These are phyloP conservation scores for Sebastes goodei DNA, from an alignment of 2,797 vertebrate species.

Conservation along the genomic window DNA sequence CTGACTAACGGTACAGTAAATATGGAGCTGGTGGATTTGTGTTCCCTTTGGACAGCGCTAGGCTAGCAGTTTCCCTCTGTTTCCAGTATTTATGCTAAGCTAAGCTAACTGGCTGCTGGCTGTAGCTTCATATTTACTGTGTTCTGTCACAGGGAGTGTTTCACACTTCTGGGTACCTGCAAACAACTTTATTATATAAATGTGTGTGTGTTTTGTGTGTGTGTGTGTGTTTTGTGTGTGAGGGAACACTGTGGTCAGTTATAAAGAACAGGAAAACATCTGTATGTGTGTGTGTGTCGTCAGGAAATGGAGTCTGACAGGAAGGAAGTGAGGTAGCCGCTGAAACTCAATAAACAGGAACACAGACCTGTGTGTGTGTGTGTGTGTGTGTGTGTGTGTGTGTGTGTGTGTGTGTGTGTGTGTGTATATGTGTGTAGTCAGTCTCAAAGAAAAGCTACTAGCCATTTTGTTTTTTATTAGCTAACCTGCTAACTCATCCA, in stretches of 20 bases:
- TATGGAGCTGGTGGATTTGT: too few relatives aligned
- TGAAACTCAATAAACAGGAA: constrained; percentile 18
- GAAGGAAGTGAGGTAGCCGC: not conserved
- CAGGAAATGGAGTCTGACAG: not conserved
- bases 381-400: not conserved
- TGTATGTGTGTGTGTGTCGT: not conserved
- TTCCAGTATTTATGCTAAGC: not conserved
- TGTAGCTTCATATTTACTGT: not conserved
- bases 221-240: not conserved
- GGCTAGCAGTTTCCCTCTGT: too few relatives aligned
- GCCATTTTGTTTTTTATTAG: not conserved
- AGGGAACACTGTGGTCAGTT: not conserved
- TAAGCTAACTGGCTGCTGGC: not conserved
- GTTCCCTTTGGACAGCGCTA: too few relatives aligned
- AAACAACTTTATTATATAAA: not conserved
- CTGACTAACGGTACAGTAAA: too few relatives aligned
- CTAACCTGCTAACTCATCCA: too few relatives aligned
- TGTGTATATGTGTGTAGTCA: not conserved
- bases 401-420: constrained; percentile 1
- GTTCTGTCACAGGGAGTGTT: too few relatives aligned
- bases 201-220: not conserved
- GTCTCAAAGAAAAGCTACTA: not conserved
- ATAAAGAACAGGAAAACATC: not conserved
- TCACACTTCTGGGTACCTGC: too few relatives aligned
- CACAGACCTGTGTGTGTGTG: not conserved